Evolutionary conservation across 1,140 invertebrate species (phyloP), one percentile per base, ranked within the genome.

Genomic region (Bicyclus anynana): DNA sequence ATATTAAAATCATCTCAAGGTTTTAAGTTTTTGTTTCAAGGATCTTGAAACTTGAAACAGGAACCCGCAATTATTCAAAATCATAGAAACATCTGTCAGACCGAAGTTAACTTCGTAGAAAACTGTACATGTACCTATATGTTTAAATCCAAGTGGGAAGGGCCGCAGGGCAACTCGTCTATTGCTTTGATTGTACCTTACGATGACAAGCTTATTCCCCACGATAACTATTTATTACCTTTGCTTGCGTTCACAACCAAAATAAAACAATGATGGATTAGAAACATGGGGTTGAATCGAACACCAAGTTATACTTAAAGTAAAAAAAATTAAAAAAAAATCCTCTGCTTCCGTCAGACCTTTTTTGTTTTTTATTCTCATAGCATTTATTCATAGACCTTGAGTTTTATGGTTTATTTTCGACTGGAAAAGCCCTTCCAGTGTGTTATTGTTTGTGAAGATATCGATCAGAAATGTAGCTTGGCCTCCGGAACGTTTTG

Each of bases 171-270:
- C 26, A 53, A 52, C 66, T 67, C 68, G 66, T 67, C 70, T 73
- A 71, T 74, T 66, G 66, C 72, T 65, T 75, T 84, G 80, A 86
- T 86, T 84, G 83, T 81, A 83, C 70, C 74, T 81, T 86, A 81
- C 71, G 78, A 84, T 70, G 82, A 86, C 83, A 86, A 74, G 74
- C 77, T 68, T 66, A 69, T 77, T 74, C 75, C 66, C 50, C 72
- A 76, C 81, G 80, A 83, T 86, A 86, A 79, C 64, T 80, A 77
- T 86, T 86, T 86, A 86, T 84, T 77, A 59, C 42, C 38, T 18
- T 42, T 51, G 58, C 49, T 47, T 33, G 44, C 56, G 49, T 56
- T 56, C 58, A 51, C 49, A 65, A 59, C 48, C 56, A 58, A 63
- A 67, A 47, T 54, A 51, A 59, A 59, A 67, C 48, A 52, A 67